Evolutionary conservation across 2,797 vertebrate species (phyloP).

Genomic region (Hephaestus fuliginosus): DNA sequence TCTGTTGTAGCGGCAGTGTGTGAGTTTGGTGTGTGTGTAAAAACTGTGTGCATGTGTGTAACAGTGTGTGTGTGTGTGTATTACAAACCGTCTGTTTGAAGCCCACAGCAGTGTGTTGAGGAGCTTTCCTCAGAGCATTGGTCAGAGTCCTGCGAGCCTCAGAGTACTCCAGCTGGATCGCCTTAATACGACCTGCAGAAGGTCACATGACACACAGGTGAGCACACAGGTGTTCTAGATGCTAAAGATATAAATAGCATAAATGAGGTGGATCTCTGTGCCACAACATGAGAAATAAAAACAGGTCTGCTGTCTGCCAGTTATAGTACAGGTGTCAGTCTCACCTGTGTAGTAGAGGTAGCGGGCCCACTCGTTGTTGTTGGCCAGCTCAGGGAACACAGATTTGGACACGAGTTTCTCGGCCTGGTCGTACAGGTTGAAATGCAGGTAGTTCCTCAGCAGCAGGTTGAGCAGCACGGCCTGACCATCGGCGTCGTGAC

Average conservation of each 20-base stretch:
- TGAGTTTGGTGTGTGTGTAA: too few relatives aligned
- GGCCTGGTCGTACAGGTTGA: constrained; percentile 96
- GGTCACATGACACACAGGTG: constrained; percentile 42
- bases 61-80: not conserved
- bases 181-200: constrained; percentile 93
- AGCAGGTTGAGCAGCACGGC: constrained; percentile 96
- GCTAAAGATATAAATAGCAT: too few relatives aligned
- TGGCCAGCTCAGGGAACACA: constrained; percentile 95
- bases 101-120: constrained; percentile 96
- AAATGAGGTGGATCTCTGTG: too few relatives aligned
- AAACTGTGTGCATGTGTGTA: not conserved
- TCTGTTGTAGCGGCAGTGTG: too few relatives aligned
- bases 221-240: too few relatives aligned
- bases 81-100: constrained; percentile 95
- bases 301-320: too few relatives aligned
- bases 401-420: constrained; percentile 98
- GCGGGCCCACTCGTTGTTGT: constrained; percentile 98
- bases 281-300: too few relatives aligned
- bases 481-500: constrained; percentile 94
- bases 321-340: constrained; percentile 84
- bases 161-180: constrained; percentile 96
- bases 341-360: constrained; percentile 91
- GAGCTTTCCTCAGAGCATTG: constrained; percentile 95
- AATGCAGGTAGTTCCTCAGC: constrained; percentile 97
- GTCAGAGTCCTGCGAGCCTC: constrained; percentile 96